phyloP scores from a whole-genome alignment of 1,140 invertebrate genomes.

The Bombus turneri region DNA sequence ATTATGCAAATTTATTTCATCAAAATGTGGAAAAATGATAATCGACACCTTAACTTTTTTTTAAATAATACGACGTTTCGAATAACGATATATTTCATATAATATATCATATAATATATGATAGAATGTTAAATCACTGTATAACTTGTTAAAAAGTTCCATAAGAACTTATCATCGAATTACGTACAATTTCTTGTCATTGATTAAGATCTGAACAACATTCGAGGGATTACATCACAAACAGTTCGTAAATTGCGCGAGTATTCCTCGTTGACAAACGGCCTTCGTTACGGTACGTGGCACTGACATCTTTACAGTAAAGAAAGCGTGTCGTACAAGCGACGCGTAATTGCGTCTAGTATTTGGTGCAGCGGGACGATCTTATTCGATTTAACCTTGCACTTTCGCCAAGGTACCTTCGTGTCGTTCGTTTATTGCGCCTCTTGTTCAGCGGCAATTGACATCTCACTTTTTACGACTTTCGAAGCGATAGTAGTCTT shows the following conservation, averaged over 20 bases:
- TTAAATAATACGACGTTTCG: background rate
- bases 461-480: background rate
- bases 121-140: background rate
- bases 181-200: background rate
- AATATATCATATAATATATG: background rate
- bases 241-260: constrained; percentile 37
- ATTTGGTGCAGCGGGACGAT: constrained; percentile 29
- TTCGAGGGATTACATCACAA: background rate
- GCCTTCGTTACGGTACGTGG: constrained; percentile 58
- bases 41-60: background rate
- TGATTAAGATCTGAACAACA: background rate
- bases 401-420: constrained; percentile 45
- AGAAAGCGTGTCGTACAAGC: constrained; percentile 49
- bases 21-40: background rate
- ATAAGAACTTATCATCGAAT: too few species aligned
- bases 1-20: too few species aligned
- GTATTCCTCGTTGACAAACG: constrained; percentile 46
- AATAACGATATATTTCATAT: background rate
- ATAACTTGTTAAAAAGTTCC: background rate
- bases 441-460: background rate
- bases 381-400: constrained; percentile 55
- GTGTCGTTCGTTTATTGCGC: constrained; percentile 10
- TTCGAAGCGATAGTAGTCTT: background rate
- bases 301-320: constrained; percentile 53
- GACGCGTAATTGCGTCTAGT: constrained; percentile 33